A percentile compares a stretch with the other conserved stretches of the same genome.
Conservation (phyloP, 2,113 vertebrate genomes). For the Oryzias javanicus region DNA sequence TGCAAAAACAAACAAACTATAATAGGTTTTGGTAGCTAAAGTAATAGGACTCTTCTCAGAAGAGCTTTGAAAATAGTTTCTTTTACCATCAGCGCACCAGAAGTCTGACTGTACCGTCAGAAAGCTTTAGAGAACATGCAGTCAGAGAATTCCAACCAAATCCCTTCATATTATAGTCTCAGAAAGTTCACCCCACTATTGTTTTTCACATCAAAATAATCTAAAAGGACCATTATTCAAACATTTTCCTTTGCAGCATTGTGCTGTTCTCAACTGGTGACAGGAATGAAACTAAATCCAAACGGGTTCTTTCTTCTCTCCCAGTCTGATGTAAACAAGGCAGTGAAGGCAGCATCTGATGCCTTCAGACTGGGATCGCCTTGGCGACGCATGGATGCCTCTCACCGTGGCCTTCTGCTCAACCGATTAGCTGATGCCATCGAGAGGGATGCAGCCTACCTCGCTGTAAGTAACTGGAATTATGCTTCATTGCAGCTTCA, state of each 20-base stretch:
- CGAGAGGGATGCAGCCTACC: slow-evolving; percentile 87
- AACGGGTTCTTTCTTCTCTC: background rate
- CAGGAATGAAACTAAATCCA: accelerated
- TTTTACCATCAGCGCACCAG: too few species aligned
- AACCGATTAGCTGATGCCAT: slow-evolving; percentile 86
- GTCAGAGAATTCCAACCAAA: background rate
- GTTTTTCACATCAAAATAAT: too few species aligned
- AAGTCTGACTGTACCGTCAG: too few species aligned
- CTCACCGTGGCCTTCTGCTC: slow-evolving; percentile 85
- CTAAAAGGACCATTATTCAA: too few species aligned
- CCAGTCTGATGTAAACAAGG: slow-evolving; percentile 91
- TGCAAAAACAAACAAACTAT: too few species aligned
- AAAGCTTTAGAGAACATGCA: too few species aligned
- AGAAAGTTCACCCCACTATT: too few species aligned
- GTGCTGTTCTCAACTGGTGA: background rate
- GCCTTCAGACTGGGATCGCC: slow-evolving; percentile 92
- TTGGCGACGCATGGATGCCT: slow-evolving; percentile 93
- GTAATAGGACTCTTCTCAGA: too few species aligned
- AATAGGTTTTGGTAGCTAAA: too few species aligned
- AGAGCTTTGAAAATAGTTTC: too few species aligned
- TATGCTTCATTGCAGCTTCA: too few species aligned
- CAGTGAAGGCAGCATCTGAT: slow-evolving; percentile 85
- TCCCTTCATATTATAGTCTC: too few species aligned
- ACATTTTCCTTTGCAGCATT: background rate
- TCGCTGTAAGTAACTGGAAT: slow-evolving; percentile 81